These are phyloP conservation scores for Ceraclea dissimilis DNA, from an alignment of 2,888 invertebrate genomes.

Conservation along the genomic window DNA sequence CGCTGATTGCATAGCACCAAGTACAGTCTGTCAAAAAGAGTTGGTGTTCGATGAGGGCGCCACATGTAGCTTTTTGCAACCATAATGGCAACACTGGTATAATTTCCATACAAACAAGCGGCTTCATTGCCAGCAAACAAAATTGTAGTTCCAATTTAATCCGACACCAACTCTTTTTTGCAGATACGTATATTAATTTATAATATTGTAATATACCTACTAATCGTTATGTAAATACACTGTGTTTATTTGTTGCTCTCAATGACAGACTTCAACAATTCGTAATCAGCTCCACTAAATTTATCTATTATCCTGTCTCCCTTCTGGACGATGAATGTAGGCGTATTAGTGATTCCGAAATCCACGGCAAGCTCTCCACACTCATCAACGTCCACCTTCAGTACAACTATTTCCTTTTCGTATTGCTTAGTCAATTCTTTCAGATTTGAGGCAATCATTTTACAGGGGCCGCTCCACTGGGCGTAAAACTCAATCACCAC, in stretches of 20 bases:
- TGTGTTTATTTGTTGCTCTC: not conserved
- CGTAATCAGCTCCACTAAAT: constrained; percentile 74
- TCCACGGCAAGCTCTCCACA: constrained; percentile 73
- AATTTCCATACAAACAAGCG: too few species aligned
- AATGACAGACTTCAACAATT: constrained; percentile 43
- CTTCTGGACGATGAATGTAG: constrained; percentile 83
- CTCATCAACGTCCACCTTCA: constrained; percentile 81
- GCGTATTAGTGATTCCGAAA: constrained; percentile 80
- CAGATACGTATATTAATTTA: not conserved
- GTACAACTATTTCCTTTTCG: constrained; percentile 46
- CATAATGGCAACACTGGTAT: too few species aligned
- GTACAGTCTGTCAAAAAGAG: too few species aligned
- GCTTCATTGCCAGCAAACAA: too few species aligned
- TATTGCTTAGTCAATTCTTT: constrained; percentile 60
- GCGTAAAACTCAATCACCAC: constrained; percentile 88
- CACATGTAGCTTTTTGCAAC: too few species aligned
- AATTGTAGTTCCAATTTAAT: too few species aligned
- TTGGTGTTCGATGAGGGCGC: too few species aligned
- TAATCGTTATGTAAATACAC: not conserved
- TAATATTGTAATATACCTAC: not conserved
- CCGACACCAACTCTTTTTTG: too few species aligned
- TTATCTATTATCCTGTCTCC: constrained; percentile 56
- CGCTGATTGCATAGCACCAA: too few species aligned
- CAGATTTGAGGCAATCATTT: constrained; percentile 75
- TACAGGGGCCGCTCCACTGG: constrained; percentile 91